Evolutionary conservation across 2,888 invertebrate species (phyloP).

Genomic region (Ormyrus thymus): DNA sequence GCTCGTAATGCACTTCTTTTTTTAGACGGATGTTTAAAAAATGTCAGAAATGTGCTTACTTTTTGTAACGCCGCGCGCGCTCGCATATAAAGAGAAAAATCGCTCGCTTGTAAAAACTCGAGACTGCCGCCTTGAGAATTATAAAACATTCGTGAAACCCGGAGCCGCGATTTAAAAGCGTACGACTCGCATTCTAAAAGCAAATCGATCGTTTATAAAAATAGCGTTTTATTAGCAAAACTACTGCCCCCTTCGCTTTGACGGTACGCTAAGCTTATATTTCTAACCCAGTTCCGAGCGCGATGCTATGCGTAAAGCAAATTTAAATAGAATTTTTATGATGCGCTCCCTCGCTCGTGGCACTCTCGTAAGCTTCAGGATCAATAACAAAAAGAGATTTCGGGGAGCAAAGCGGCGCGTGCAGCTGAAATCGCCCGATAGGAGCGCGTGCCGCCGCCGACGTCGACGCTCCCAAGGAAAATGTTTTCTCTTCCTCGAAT

Average conservation of each 20-base stretch:
- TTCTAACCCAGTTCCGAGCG: background rate
- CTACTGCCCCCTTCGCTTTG: too few species aligned
- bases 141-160: background rate
- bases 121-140: background rate
- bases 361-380: slow-evolving; percentile 18
- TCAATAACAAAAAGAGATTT: slow-evolving; percentile 47
- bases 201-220: too few species aligned
- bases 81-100: too few species aligned
- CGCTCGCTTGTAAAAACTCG: too few species aligned
- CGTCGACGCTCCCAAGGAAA: slow-evolving; percentile 21
- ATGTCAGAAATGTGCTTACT: too few species aligned
- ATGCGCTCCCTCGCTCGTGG: background rate
- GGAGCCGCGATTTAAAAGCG: too few species aligned
- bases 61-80: too few species aligned
- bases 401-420: slow-evolving; percentile 9
- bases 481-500: slow-evolving; percentile 45
- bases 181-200: too few species aligned
- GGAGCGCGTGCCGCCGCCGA: background rate
- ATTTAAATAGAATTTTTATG: slow-evolving; percentile 42
- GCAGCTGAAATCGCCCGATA: slow-evolving; percentile 40
- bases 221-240: too few species aligned
- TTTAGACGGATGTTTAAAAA: background rate
- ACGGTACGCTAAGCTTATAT: too few species aligned
- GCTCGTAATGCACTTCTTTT: slow-evolving; percentile 10
- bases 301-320: background rate